Conservation (phyloP, 1,140 invertebrate species). For the Sycophaga agraensis region DNA sequence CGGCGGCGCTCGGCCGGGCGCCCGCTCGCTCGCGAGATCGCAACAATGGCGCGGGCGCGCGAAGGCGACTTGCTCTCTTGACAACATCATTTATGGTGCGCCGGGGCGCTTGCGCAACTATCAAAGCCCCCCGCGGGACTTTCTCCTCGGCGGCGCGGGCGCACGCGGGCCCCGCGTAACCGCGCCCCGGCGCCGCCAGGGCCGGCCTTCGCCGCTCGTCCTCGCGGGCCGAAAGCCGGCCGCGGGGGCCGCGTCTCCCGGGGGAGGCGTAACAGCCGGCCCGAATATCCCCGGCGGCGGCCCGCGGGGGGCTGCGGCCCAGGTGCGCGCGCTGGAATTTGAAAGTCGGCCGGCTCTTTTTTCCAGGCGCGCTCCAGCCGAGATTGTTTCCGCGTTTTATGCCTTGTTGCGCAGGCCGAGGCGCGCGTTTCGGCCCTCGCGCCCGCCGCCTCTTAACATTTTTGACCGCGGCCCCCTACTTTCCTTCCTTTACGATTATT, state of each 20-base stretch:
- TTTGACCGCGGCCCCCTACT: background rate
- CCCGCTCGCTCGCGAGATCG: constrained; percentile 4
- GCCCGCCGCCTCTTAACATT: background rate
- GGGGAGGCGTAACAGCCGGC: background rate
- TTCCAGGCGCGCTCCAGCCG: background rate
- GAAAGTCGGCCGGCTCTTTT: constrained; percentile 13
- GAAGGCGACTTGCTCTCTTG: constrained; percentile 37
- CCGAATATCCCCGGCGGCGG: background rate
- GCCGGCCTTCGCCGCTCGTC: background rate
- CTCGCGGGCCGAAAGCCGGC: no score
- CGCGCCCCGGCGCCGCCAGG: background rate
- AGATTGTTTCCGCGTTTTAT: constrained; percentile 3
- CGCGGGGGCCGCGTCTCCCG: no score
- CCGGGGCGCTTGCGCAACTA: constrained; percentile 50
- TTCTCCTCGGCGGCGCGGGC: constrained; percentile 40
- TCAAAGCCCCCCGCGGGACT: constrained; percentile 47
- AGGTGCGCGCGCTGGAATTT: constrained; percentile 11
- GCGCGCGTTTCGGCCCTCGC: no score
- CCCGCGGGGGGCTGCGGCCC: background rate
- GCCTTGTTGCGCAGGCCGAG: background rate
- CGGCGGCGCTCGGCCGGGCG: constrained; percentile 6
- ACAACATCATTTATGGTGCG: constrained; percentile 57
- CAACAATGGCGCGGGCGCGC: constrained; percentile 12
- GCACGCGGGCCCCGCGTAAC: background rate
- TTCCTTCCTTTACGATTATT: background rate